Evolutionary conservation across 1,140 invertebrate genomes (phyloP), one percentile per base, ranked within the genome.

Genomic region (Eumaeus atala): DNA sequence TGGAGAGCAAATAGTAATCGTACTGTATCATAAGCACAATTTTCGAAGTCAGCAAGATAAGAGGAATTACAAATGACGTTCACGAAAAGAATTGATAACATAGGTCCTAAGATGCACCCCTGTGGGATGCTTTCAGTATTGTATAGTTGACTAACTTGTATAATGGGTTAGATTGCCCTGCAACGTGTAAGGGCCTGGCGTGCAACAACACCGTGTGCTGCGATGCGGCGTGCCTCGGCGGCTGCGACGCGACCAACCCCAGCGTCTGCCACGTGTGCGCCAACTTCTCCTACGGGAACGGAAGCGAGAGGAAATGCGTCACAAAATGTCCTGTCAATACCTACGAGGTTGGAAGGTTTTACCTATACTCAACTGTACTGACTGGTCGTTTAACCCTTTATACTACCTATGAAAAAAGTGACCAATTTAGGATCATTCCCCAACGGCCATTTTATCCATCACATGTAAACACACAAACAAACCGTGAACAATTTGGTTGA

Each of bases 181-280:
- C 58, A 8, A 57, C 58, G 6, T 86, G 82, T 63, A 73, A 71
- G 6, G 58, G 60, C 4, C 63, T 65, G 12, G 69, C 74, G 6
- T 84, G 87, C 53, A 66, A 74, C 34, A 82, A 87, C 40, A 89
- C 90, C 1, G 79, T 89, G 0, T 98, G 96, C 76, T 98, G 97
- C 76, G 89, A 95, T 75, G 61, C 88, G 10, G 87, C 90, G 16
- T 98, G 97, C 77, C 72, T 98, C 3, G 96, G 96, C 17, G 94
- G 96, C 10, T 98, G 97, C 81, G 84, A 74, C 7, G 91, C 91
- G 0, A 73, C 88, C 6, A 74, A 84, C 10, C 70, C 87, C 0
- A 67, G 75, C n/a, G 87, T 93, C 44, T 99, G 97, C 77, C 88
- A 89, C 35, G 92, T 92, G 6, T 98, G 97, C 79, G 89, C 89